Base-by-base conservation (phyloP, 2,888 invertebrate species). In the Mythimna vitellina region DNA sequence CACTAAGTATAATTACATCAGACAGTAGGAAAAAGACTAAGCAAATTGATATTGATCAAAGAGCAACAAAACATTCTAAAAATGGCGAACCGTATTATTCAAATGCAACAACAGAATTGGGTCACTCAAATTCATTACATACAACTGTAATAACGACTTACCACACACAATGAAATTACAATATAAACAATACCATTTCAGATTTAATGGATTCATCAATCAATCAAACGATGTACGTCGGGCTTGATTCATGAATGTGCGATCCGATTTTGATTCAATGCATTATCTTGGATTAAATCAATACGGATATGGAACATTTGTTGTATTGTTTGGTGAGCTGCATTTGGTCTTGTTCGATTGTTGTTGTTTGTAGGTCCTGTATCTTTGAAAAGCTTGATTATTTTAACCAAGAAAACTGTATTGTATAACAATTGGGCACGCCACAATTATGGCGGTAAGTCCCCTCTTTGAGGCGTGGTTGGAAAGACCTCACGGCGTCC, bases 151-250 rank as follows among this genome's bases (percentile, higher is more conserved):
- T 76, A 67, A 38, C 42, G 22, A 6, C 12, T 70, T 67, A 76
- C 65, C 70, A 65, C 61, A 78, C 73, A 80, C 83, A 82, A 72
- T 79, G 82, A 81, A 70, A 81, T 79, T 73, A 83, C 75, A 78
- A 78, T 81, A 79, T 73, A 83, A 77, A 85, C 84, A 85, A 85
- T 86, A 78, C 76, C 69, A 10, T 68, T 74, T 70, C 69, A 65
- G 53, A 65, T 72, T 67, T 73, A 80, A 86, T 85, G 66, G 68
- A 73, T 77, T 63, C 67, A 84, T 81, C 84, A 76, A 82, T 85
- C 80, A 81, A 77, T 66, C 62, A 82, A 12, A 49, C 74, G 73
- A 82, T 76, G 64, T 69, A 61, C 64, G 56, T 69, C 68, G 51
- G 38, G 65, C 42, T 72, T 78, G 75, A 82, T 73, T 78, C 78